phyloP scores from a whole-genome alignment of 1,140 invertebrate genomes.

The Zaprionus taronus region DNA sequence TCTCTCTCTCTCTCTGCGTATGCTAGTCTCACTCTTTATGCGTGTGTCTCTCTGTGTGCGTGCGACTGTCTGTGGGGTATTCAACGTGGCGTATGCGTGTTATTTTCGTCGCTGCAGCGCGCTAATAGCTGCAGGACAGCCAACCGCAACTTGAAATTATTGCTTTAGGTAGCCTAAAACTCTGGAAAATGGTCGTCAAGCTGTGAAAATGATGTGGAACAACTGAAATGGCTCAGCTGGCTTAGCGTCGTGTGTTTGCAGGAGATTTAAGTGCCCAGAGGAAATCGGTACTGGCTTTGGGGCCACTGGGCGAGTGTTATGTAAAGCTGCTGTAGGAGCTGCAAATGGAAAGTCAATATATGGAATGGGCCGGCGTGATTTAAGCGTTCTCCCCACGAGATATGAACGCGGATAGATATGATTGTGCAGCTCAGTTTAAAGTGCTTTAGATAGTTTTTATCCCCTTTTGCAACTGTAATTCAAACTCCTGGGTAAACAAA shows the following conservation, averaged over 20 bases:
- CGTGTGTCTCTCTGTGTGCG: background rate
- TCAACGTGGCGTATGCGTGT: conserved; percentile 38
- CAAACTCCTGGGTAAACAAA: background rate
- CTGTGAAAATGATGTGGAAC: conserved; percentile 34
- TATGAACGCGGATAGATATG: background rate
- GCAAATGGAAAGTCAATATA: background rate
- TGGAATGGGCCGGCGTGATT: background rate
- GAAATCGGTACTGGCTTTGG: background rate
- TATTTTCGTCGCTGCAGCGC: conserved; percentile 16
- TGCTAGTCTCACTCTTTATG: background rate
- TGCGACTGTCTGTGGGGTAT: conserved; percentile 14
- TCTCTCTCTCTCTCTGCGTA: conserved; percentile 9
- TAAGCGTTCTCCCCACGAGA: background rate
- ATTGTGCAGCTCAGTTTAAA: background rate
- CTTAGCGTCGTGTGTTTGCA: conserved; percentile 25
- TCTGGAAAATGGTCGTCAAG: conserved; percentile 17
- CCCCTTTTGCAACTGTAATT: background rate
- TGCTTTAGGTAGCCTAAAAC: conserved; percentile 25
- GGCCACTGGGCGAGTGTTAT: conserved; percentile 7
- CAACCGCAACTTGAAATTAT: conserved; percentile 12
- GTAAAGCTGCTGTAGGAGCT: background rate
- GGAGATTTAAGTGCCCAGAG: conserved; percentile 15
- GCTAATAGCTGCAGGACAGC: conserved; percentile 35
- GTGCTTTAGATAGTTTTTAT: conserved; percentile 2
- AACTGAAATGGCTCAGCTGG: conserved; percentile 23